Evolutionary conservation across 2,113 vertebrate genomes (phyloP).

Genomic region (Chloropsis cyanopogon): DNA sequence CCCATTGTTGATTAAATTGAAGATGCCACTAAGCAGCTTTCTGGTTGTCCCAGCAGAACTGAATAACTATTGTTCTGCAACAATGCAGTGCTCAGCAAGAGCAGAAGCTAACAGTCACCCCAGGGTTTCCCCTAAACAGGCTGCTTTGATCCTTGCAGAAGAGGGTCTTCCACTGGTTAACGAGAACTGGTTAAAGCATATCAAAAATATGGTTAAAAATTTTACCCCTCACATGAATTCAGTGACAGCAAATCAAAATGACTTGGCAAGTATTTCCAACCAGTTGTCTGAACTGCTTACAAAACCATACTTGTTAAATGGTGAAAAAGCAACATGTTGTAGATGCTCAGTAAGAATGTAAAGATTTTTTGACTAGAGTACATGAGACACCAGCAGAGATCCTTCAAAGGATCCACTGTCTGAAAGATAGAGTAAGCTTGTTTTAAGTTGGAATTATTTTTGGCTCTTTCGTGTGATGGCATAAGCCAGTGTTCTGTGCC

Average conservation of each 20-base stretch:
- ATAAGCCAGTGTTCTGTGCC: background rate
- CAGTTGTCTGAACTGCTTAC: background rate
- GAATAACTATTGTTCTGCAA: constrained; percentile 51
- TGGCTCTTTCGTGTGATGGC: background rate
- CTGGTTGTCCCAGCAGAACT: constrained; percentile 38
- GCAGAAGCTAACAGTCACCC: background rate
- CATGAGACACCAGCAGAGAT: background rate
- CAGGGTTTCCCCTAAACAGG: background rate
- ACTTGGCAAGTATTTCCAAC: background rate
- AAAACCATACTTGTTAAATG: background rate
- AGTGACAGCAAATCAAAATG: background rate
- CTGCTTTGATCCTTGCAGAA: background rate
- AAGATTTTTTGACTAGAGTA: background rate
- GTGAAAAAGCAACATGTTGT: background rate
- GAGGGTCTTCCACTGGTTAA: background rate
- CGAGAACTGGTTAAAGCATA: background rate
- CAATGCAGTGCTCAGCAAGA: constrained; percentile 15
- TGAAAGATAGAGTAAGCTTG: background rate
- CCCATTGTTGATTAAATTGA: constrained; percentile 33
- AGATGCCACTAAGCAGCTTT: constrained; percentile 41
- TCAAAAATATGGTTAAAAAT: background rate
- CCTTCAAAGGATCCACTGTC: background rate
- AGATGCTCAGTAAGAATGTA: background rate
- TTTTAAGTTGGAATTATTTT: background rate
- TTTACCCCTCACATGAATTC: background rate